Base-by-base conservation (phyloP, 2,888 invertebrate genomes). In the Cantharis nigra region DNA sequence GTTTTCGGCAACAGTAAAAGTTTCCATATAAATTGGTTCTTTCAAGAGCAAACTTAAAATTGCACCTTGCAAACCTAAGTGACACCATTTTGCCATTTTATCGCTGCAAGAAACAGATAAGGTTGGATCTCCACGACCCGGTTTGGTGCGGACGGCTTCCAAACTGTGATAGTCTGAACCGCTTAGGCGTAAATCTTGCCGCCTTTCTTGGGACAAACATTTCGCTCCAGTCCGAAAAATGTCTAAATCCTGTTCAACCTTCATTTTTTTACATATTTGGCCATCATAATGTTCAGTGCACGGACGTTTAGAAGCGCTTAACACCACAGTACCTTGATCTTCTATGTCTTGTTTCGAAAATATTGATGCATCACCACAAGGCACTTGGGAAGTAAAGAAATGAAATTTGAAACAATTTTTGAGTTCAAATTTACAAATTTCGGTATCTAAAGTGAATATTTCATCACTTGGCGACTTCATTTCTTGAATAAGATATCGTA, bases 301-400 rank as follows among this genome's bases (percentile, higher is more conserved):
- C 7, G 63, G 20, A 11, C 71, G 78, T 62, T 67, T 80, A 13
- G 81, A 67, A 1, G 65, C n/a, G 3, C 13, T 9, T 26, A n/a
- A n/a, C n/a, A 67, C 13, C 20, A 23, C 9, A 7, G n/a, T 7
- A 14, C 83, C 83, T 75, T 83, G 82, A 76, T 85, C 83, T 14
- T 88, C 86, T 3, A 81, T 83, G 70, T 81, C 83, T 87, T 85
- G 83, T 81, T 92, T 94, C 0, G 92, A 91, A 85, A 95, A 92
- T 82, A 98, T 98, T 16, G 97, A 94, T 13, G 97, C 97, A 91
- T 98, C 98, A 0, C 98, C 98, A 89, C 98, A 98, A 16, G 98
- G 98, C 63, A 94, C 91, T 86, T 96, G 95, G 71, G 96, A 96
- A 30, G 95, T 93, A 84, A 95, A 96, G 85, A 98, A 94, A 86